A percentile compares a stretch with the other conserved stretches of the same genome.
Evolutionary conservation across 2,888 invertebrate genomes (phyloP).

Genomic region (Ochropleura plecta): DNA sequence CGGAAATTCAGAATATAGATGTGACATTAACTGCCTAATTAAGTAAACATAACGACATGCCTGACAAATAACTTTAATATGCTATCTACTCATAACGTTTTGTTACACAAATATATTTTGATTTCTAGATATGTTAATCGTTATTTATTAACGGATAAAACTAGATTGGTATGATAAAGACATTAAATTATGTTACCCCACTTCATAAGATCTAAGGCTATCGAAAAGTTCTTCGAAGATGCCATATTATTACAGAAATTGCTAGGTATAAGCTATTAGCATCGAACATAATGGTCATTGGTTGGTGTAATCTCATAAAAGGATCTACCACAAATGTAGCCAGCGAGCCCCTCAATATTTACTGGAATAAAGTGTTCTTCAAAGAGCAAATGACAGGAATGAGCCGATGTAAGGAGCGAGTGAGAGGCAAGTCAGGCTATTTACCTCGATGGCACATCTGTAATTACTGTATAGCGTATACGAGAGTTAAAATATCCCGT

Average conservation of each 20-base stretch:
- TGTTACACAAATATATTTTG: slow-evolving; percentile 70
- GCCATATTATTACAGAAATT: slow-evolving; percentile 76
- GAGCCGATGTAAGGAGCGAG: slow-evolving; percentile 76
- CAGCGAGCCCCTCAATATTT: slow-evolving; percentile 76
- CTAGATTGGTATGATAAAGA: slow-evolving; percentile 73
- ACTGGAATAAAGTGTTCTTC: slow-evolving; percentile 81
- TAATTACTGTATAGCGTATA: slow-evolving; percentile 86
- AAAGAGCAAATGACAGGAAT: slow-evolving; percentile 84
- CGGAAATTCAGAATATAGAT: slow-evolving; percentile 51
- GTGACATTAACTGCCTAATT: slow-evolving; percentile 71
- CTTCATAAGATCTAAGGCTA: slow-evolving; percentile 56
- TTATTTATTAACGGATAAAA: slow-evolving; percentile 66
- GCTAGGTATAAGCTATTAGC: slow-evolving; percentile 78
- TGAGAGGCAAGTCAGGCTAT: slow-evolving; percentile 80
- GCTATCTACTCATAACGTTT: slow-evolving; percentile 63
- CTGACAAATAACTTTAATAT: slow-evolving; percentile 65
- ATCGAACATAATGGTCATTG: slow-evolving; percentile 77
- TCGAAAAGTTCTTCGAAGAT: slow-evolving; percentile 59
- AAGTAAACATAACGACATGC: slow-evolving; percentile 62
- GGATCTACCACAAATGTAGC: slow-evolving; percentile 74
- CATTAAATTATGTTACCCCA: slow-evolving; percentile 70
- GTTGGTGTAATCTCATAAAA: slow-evolving; percentile 77
- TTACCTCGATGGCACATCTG: slow-evolving; percentile 86
- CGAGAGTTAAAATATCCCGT: slow-evolving; percentile 84
- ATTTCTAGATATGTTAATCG: slow-evolving; percentile 70